These are phyloP conservation scores for Enteromius unitaeniatus DNA, from an alignment of 2,797 vertebrate genomes.

Conservation along the genomic window DNA sequence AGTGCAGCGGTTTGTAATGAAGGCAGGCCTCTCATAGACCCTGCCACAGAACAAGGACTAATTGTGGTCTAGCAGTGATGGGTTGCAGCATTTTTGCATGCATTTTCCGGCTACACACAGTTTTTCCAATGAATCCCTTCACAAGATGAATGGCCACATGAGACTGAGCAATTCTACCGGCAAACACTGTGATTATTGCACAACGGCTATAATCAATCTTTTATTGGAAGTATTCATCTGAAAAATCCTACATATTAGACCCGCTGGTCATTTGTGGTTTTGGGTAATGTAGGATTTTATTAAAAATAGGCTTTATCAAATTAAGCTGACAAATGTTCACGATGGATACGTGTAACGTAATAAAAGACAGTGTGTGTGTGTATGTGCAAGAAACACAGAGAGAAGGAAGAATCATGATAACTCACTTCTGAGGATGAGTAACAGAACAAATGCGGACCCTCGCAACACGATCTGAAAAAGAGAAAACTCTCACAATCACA, in stretches of 20 bases:
- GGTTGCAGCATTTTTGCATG: conserved; percentile 4
- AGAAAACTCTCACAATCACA: conserved; percentile 26
- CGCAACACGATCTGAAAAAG: conserved; percentile 70
- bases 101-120: conserved; percentile 10
- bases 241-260: conserved; percentile 63
- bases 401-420: conserved; percentile 5
- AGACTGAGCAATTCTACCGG: conserved; percentile 21
- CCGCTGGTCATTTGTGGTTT: conserved; percentile 37
- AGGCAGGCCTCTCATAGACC: conserved; percentile 64
- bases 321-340: conserved; percentile 33
- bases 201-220: conserved; percentile 62
- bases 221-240: conserved; percentile 70
- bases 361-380: neutral
- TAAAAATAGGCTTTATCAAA: conserved; percentile 34
- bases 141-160: conserved; percentile 44
- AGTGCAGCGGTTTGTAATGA: conserved; percentile 62
- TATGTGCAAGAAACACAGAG: neutral
- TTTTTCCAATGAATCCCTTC: conserved; percentile 38
- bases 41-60: conserved; percentile 66
- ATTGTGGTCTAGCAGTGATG: conserved; percentile 44
- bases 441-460: conserved; percentile 58
- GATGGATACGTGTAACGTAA: neutral
- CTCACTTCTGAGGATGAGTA: conserved; percentile 71
- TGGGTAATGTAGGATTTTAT: conserved; percentile 31
- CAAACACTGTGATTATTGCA: conserved; percentile 44